Evolutionary conservation across 2,113 vertebrate genomes (phyloP), one percentile per base, ranked within the genome.

Genomic region (Triplophysa siluroides): DNA sequence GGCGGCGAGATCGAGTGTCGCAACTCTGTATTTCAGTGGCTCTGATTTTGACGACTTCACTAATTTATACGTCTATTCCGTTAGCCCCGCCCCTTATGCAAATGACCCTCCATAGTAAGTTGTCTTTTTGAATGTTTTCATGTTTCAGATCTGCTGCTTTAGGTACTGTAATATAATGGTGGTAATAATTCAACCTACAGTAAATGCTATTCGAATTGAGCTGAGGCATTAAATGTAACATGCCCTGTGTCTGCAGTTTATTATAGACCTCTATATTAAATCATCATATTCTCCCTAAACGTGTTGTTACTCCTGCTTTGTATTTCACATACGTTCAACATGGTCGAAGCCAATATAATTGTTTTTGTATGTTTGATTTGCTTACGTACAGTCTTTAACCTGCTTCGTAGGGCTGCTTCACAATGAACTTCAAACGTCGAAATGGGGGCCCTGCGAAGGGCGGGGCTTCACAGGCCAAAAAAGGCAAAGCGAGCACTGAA

Each of bases 401-500:
- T 50, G 47, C 74, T 47, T 26, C 45, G 3, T 24, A 33, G n/a
- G 67, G 19, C 19, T 76, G 56, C 41, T 76, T 45, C 85, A 85
- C 43, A 67, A 96, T 91, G 91, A 91, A 94, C 14, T 76, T 21
- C 64, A 95, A 94, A 80, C 89, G 89, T 23, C 90, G 88, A 65
- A 88, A 90, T 60, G 78, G 88, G 16, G 88, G 80, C 50, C 75
- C 82, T 18, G 47, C 0, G n/a, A 24, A 2, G 78, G 89, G 80
- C 56, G 90, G 78, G 0, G 76, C 60, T 3, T 88, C 92, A 0
- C 92, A 93, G 80, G 73, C 90, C 1, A 96, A 95, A 78, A 90
- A 88, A 60, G 81, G 88, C 1, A 93, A 92, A 56, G 16, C 62
- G 0, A 82, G 67, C 0, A 70, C 72, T 1, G 93, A 95, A 5